Base-by-base conservation (phyloP, 2,888 invertebrate species). In the Congeria kusceri region DNA sequence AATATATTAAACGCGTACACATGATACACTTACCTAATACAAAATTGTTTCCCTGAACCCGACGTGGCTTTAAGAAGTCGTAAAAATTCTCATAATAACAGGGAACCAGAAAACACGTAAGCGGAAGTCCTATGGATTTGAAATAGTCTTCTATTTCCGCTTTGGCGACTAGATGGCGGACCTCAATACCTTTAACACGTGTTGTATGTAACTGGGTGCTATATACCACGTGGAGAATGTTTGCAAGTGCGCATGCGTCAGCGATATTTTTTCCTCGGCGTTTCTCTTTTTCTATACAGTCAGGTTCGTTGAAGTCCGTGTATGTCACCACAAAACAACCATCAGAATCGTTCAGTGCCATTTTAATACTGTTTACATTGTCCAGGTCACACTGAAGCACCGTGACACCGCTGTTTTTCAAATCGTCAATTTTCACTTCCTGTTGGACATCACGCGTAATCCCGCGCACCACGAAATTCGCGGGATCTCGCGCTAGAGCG, bases 151-250 rank as follows among this genome's bases (percentile, higher is more conserved):
- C 90, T 23, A 90, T 84, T 68, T 88, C 87, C 2, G 91, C 91
- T 83, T 92, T 92, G 23, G 91, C 89, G 65, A 91, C 91, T 73
- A 92, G 84, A 77, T 92, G 91, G 2, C 90, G 84, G 5, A 88
- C 91, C 70, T 87, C 80, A 13, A 90, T 83, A 0, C 91, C 90
- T 23, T 87, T 86, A n/a, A 89, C 84, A 29, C 84, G 66, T 39
- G 87, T 83, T 0, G 91, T 89, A 74, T 90, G 86, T 27, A 91
- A 82, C 71, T 92, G 90, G 20, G 92, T 92, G 80, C 89, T 89
- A 77, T 87, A 91, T 9, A 92, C 80, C 9, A 92, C 89, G 66
- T 92, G 91, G 1, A 77, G 67, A 32, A 92, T 85, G 3, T 81
- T 80, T 3, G 81, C 84, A 1, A 71, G 49, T 58, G 68, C 76